These are phyloP conservation scores for Paguma larvata DNA, from an alignment of 2,797 vertebrate genomes.

Conservation along the genomic window DNA sequence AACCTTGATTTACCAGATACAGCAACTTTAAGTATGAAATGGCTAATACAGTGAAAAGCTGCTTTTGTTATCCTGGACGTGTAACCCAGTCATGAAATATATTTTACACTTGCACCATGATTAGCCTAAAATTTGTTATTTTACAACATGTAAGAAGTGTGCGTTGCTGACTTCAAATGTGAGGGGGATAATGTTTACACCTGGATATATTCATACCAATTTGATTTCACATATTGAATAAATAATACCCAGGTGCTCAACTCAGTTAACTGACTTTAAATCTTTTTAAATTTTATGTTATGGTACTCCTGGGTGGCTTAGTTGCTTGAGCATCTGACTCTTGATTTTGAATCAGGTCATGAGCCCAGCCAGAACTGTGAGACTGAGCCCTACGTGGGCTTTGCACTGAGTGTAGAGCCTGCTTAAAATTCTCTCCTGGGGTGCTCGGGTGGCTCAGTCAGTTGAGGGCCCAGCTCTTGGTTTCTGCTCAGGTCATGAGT, in stretches of 20 bases:
- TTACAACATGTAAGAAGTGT: background rate
- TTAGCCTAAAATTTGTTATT: background rate
- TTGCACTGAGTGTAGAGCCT: too few relatives aligned
- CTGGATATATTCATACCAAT: background rate
- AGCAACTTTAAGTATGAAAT: background rate
- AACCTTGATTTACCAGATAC: background rate
- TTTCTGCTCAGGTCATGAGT: too few relatives aligned
- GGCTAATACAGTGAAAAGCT: background rate
- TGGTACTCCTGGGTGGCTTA: too few relatives aligned
- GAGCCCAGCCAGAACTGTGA: too few relatives aligned
- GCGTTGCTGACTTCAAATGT: constrained; percentile 13
- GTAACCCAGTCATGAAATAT: background rate
- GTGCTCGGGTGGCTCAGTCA: too few relatives aligned
- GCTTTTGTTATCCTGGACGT: background rate
- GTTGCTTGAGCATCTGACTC: too few relatives aligned
- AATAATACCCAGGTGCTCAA: background rate
- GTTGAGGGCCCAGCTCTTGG: too few relatives aligned
- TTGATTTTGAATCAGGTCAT: too few relatives aligned
- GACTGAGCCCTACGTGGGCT: too few relatives aligned
- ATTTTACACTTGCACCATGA: background rate
- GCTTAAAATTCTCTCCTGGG: too few relatives aligned
- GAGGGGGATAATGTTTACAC: background rate
- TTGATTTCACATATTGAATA: background rate
- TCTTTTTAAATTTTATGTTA: background rate
- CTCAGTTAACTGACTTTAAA: constrained; percentile 20